Evolutionary conservation across 2,888 invertebrate species (phyloP).

Genomic region (Tolmerus cingulatus): DNA sequence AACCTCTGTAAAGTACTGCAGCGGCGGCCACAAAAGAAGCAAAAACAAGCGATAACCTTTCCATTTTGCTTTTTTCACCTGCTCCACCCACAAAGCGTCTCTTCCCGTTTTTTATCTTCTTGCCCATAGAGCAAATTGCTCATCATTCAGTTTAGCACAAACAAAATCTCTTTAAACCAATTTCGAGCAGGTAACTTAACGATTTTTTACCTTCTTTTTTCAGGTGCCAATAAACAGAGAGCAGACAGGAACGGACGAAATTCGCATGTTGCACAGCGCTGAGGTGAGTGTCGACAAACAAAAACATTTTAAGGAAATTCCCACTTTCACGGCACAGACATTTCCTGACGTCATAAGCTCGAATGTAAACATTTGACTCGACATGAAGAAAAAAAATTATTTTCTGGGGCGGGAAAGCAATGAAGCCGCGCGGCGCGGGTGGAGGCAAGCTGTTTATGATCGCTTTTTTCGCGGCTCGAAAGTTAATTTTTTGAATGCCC

Average conservation of each 20-base stretch:
- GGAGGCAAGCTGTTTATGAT: background rate
- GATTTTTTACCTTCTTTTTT: background rate
- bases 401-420: background rate
- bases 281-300: background rate
- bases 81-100: background rate
- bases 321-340: slow-evolving; percentile 5
- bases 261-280: background rate
- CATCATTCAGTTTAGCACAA: background rate
- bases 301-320: slow-evolving; percentile 4
- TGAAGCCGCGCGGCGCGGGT: background rate
- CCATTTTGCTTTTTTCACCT: background rate
- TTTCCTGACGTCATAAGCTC: background rate
- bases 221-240: background rate
- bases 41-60: background rate
- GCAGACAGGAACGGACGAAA: background rate
- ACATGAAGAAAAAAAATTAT: background rate
- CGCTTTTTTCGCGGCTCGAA: background rate
- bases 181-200: background rate
- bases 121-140: background rate
- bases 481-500: background rate
- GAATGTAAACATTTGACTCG: background rate
- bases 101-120: background rate
- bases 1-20: background rate
- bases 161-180: background rate
- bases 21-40: background rate